Evolutionary conservation across 2,113 vertebrate species (phyloP).

Genomic region (Mugil cephalus): DNA sequence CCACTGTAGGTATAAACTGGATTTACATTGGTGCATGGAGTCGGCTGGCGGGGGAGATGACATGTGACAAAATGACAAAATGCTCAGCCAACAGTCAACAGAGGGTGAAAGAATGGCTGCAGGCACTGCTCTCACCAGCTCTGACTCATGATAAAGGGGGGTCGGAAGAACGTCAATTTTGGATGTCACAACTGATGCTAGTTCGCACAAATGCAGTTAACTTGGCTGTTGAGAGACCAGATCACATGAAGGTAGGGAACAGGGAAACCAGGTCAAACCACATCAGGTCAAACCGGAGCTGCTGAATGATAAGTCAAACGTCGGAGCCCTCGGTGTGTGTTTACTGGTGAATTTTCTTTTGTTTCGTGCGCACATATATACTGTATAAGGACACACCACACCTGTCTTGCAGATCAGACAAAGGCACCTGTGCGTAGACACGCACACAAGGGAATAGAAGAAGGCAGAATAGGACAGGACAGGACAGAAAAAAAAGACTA

Average conservation of each 20-base stretch:
- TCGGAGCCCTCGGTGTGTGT: not conserved
- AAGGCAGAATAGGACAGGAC: conserved; percentile 33
- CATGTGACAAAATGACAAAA: too few species aligned
- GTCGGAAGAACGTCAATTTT: conserved; percentile 9
- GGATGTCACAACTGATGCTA: conserved; percentile 9
- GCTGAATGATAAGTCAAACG: conserved; percentile 3
- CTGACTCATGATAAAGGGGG: conserved; percentile 52
- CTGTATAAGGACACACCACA: conserved; percentile 21
- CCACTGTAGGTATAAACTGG: too few species aligned
- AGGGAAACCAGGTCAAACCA: conserved; percentile 45
- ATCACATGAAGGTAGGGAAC: conserved; percentile 16
- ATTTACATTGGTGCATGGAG: too few species aligned
- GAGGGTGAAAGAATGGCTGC: conserved; percentile 61
- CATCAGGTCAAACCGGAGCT: conserved; percentile 17
- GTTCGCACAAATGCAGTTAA: conserved; percentile 11
- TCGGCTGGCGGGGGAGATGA: too few species aligned
- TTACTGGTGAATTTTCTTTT: not conserved
- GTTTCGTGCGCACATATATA: not conserved
- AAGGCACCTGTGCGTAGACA: conserved; percentile 52
- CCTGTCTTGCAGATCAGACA: conserved; percentile 36
- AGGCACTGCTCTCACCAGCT: conserved; percentile 44
- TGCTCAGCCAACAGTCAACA: too few species aligned
- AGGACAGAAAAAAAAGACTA: conserved; percentile 45
- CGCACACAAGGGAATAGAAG: conserved; percentile 33
- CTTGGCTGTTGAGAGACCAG: conserved; percentile 27